These are phyloP conservation scores for Pomacea canaliculata DNA, from an alignment of 2,888 invertebrate species.

Conservation along the genomic window DNA sequence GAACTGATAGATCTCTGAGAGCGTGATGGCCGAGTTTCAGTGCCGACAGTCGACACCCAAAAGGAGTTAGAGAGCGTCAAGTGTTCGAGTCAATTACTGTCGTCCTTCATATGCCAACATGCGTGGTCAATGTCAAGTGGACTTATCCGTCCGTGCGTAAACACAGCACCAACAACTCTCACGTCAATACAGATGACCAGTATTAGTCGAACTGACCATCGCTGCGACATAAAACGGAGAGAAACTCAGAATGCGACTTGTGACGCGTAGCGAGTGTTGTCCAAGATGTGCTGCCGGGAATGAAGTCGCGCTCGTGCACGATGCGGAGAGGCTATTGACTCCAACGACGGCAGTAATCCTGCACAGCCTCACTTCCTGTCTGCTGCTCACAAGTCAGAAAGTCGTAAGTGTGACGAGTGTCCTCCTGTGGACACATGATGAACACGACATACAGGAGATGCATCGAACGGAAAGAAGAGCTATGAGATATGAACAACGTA, in stretches of 20 bases:
- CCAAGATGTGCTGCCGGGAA: too few species aligned
- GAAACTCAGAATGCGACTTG: constrained; percentile 77
- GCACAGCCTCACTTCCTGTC: too few species aligned
- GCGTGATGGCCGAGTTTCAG: not conserved
- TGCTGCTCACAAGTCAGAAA: too few species aligned
- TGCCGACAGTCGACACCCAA: constrained; percentile 13
- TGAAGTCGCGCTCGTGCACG: too few species aligned
- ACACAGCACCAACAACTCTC: constrained; percentile 73
- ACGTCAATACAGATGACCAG: constrained; percentile 32
- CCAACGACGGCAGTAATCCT: too few species aligned
- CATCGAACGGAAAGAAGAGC: constrained; percentile 73
- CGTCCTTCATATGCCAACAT: constrained; percentile 78
- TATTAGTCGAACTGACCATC: constrained; percentile 34
- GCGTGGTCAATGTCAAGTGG: constrained; percentile 75
- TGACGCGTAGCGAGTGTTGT: too few species aligned
- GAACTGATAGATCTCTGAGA: too few species aligned
- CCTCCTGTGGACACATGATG: not conserved
- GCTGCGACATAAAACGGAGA: constrained; percentile 72
- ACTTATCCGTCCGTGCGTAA: constrained; percentile 78
- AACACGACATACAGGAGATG: constrained; percentile 70
- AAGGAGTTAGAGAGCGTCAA: constrained; percentile 1
- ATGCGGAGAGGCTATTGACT: too few species aligned
- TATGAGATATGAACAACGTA: constrained; percentile 37
- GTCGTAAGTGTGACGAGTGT: constrained; percentile 72
- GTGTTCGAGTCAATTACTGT: constrained; percentile 70